phyloP scores from a whole-genome alignment of 2,888 invertebrate species.

The Pocota personata region DNA sequence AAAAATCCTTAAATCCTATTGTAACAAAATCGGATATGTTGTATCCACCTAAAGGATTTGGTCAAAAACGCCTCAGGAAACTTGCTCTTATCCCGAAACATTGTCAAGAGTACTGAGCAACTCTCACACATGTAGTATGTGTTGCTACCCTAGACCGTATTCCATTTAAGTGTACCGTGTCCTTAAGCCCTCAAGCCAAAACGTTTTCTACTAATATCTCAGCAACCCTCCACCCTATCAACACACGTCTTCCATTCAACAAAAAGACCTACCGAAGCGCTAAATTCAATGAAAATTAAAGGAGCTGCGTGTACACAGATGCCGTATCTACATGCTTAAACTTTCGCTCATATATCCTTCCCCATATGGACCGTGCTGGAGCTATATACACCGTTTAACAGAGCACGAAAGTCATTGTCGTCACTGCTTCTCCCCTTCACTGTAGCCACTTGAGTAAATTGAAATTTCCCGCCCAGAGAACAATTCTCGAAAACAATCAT shows the following conservation, averaged over 20 bases:
- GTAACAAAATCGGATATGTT: background rate
- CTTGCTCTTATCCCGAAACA: conserved; percentile 1
- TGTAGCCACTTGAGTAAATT: conserved; percentile 68
- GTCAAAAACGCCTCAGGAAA: conserved; percentile 37
- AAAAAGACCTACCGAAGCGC: conserved; percentile 43
- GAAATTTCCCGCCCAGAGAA: conserved; percentile 55
- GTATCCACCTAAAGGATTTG: conserved; percentile 39
- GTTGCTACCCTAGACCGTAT: background rate
- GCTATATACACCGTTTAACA: conserved; percentile 15
- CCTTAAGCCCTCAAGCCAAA: conserved; percentile 3
- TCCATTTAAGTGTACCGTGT: background rate
- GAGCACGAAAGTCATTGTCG: conserved; percentile 34
- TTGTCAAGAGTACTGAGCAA: background rate
- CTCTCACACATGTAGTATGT: background rate
- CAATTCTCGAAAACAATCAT: conserved; percentile 19
- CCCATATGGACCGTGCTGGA: background rate
- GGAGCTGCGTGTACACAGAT: background rate
- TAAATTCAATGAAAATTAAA: conserved; percentile 41
- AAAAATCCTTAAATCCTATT: conserved; percentile 7
- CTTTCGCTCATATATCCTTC: conserved; percentile 2
- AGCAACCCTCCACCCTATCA: background rate
- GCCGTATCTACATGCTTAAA: background rate
- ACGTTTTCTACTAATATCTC: background rate
- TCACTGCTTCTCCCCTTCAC: background rate
- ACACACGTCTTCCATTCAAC: background rate